Evolutionary conservation across 2,888 invertebrate genomes (phyloP), one percentile per base, ranked within the genome.

Genomic region (Lacanobia wlatinum): DNA sequence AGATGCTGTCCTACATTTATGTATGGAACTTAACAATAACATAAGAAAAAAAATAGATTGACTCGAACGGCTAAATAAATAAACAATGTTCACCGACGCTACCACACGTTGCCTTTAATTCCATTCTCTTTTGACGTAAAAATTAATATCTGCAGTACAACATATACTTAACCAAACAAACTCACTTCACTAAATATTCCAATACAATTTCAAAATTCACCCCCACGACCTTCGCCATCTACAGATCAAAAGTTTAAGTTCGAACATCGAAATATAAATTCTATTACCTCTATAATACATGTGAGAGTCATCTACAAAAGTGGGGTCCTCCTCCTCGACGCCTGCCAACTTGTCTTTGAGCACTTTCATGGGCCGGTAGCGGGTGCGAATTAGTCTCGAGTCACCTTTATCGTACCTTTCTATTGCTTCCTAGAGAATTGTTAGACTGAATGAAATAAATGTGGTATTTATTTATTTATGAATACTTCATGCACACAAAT

Each of bases 281-380:
- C 55, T 87, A 79, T 74, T 85, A 96, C 96, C 96, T 91, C 90
- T 94, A 78, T 93, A 96, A 89, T 93, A 95, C 91, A 95, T 90
- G 83, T 96, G 93, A 65, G 95, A 94, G 87, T 96, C 94, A 81
- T 96, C 96, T 56, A 94, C 91, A 81, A 96, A 95, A 28, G 94
- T 94, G 1, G 95, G 91, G 76, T 96, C 94, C 66, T 95, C 95
- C 66, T 94, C 93, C 78, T 94, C 93, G 21, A 92, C 87, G 34
- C 93, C 95, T 14, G 91, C 88, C 83, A 96, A 91, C 87, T 93
- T 91, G 85, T 95, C 94, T 90, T 96, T 96, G 65, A 96, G 92
- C 64, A 95, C 91, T 89, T 95, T 95, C 95, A 96, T 95, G 65
- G 96, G 95, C 81, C 96, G 91, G 84, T 96, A 96, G 61, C 94